These are phyloP conservation scores for Champsocephalus gunnari DNA, from an alignment of 2,797 vertebrate species.

Conservation along the genomic window DNA sequence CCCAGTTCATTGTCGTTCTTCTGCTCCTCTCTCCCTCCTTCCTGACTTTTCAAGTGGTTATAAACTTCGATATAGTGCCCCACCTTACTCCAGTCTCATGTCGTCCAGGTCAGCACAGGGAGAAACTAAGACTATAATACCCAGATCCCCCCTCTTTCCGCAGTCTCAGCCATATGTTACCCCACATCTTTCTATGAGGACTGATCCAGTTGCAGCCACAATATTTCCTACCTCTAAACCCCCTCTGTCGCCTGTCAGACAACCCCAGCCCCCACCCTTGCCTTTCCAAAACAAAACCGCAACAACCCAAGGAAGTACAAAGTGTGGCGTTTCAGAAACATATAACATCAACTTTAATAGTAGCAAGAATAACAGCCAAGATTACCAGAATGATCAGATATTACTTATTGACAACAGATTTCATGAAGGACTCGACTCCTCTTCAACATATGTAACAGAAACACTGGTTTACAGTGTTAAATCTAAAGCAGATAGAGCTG, in stretches of 20 bases:
- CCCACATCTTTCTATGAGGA: slow-evolving; percentile 16
- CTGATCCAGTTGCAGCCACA: slow-evolving; percentile 16
- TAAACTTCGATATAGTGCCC: slow-evolving; percentile 74
- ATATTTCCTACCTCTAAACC: slow-evolving; percentile 25
- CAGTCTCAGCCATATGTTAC: slow-evolving; percentile 36
- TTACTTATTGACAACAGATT: slow-evolving; percentile 68
- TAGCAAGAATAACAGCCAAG: slow-evolving; percentile 14
- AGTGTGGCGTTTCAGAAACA: slow-evolving; percentile 27
- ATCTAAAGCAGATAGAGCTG: slow-evolving; percentile 47
- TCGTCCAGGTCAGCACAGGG: slow-evolving; percentile 71
- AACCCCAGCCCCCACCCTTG: slow-evolving; percentile 23
- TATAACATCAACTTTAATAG: slow-evolving; percentile 51
- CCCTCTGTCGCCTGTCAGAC: slow-evolving; percentile 16
- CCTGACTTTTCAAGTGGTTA: slow-evolving; percentile 73
- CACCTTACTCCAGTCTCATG: slow-evolving; percentile 82
- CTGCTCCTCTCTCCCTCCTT: slow-evolving; percentile 68
- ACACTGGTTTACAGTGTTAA: slow-evolving; percentile 71
- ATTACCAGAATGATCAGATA: slow-evolving; percentile 35
- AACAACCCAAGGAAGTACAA: slow-evolving; percentile 22
- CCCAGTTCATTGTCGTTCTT: slow-evolving; percentile 25
- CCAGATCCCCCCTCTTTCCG: slow-evolving; percentile 50
- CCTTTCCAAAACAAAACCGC: slow-evolving; percentile 42
- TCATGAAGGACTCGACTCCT: slow-evolving; percentile 21
- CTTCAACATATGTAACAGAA: slow-evolving; percentile 67
- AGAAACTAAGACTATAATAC: slow-evolving; percentile 53